These are phyloP conservation scores for Tipula helvola DNA, from an alignment of 2,888 invertebrate species.

Conservation along the genomic window DNA sequence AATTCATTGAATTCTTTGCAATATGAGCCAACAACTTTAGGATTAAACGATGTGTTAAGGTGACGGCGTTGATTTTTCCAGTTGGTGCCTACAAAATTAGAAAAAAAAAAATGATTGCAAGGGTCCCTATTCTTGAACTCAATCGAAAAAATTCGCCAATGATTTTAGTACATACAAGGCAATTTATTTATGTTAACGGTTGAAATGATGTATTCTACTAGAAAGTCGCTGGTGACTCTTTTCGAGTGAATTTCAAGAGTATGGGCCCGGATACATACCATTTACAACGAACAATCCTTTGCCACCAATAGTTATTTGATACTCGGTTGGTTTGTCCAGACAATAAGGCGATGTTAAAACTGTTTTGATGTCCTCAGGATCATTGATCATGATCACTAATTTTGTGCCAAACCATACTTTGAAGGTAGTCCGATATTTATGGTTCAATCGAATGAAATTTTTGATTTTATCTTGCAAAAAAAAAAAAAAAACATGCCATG, in stretches of 20 bases:
- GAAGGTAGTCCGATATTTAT: not conserved
- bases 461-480: not conserved
- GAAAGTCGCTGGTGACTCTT: too few species aligned
- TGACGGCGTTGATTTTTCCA: not conserved
- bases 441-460: not conserved
- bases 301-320: not conserved
- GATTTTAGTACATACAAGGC: too few species aligned
- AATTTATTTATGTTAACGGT: too few species aligned
- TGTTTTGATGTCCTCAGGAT: not conserved
- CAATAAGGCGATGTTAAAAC: not conserved
- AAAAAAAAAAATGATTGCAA: too few species aligned
- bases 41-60: not conserved
- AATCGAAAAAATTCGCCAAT: too few species aligned
- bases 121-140: too few species aligned
- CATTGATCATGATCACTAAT: not conserved
- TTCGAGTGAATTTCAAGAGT: too few species aligned
- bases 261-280: not conserved
- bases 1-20: not conserved
- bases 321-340: not conserved
- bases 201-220: too few species aligned
- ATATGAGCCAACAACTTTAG: not conserved
- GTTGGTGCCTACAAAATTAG: not conserved
- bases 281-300: not conserved
- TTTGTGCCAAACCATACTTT: not conserved
- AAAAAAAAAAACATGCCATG: too few species aligned